Evolutionary conservation across 2,113 vertebrate species (phyloP), one percentile per base, ranked within the genome.

Genomic region (mouse (Mus musculus)): DNA sequence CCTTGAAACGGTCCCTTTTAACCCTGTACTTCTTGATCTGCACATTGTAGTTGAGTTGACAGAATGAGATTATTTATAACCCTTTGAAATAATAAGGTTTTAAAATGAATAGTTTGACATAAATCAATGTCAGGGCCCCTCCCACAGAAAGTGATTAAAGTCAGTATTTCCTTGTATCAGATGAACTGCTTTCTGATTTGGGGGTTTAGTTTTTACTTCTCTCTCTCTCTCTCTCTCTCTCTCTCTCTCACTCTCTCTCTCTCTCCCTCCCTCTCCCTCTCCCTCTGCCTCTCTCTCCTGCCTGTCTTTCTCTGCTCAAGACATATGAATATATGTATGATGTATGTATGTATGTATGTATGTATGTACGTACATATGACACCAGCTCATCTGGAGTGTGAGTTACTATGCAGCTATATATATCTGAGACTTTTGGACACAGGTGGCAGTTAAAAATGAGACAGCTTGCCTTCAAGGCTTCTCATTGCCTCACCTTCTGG

Each of bases 171-270:
- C 1, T 28, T 24, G 2, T 11, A 54, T 28, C 7, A 3, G 36
- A 17, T 9, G 26, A 59, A 26, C 16, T 33, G 36, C 0, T 14
- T 8, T 2, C 3, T 5, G 1, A 63, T 12, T 13, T 4, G 67
- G 65, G 7, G 63, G 2, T 28, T 28, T 65, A 22, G 4, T 65
- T 26, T 67, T 61, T 81, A 24, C 10, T 20, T 20, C 22, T 3
- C 22, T 12, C 22, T 9, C 19, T 16, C 9, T 69, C 12, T 69
- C 10, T 5, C 33, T 19, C 52, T 16, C 1, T 84, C 65, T 36
- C 75, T 22, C 33, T 36, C 0, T 0, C 13, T 33, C 13, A 11
- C 1, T 5, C 14, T 61, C 14, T 9, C 3, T 33, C 46, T 4
- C 14, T 61, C 26, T 9, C 6, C 17, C 46, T 36, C 75, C 19